Evolutionary conservation across 2,888 invertebrate species (phyloP), one percentile per base, ranked within the genome.

Genomic region (Sipunculus nudus): DNA sequence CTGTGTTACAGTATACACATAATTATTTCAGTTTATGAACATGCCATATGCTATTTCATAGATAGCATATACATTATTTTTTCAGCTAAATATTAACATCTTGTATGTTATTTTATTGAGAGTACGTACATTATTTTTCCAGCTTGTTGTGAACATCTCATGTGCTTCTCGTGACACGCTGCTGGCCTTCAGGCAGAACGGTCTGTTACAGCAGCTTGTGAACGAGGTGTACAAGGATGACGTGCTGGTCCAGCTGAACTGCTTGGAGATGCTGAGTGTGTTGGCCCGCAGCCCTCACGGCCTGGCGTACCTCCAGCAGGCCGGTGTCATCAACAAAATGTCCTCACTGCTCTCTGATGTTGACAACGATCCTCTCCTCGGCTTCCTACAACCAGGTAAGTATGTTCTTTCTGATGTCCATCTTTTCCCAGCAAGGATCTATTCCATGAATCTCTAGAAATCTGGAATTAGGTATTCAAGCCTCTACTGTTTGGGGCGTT

Each of bases 221-320:
- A 81, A 86, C 29, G 90, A 92, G 78, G 78, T 65, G 23, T 85
- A 89, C 49, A 87, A 87, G 45, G 86, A 89, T 63, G 95, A 95
- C 84, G 84, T 93, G 40, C 84, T 95, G 48, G 85, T 92, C 41
- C 91, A 92, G 80, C 85, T 94, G 61, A 94, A 93, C 79, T 88
- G 92, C 53, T 82, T 96, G 52, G 92, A 94, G 82, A 84, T 93
- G 41, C 78, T 95, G 38, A 89, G 91, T 0, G 88, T 89, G 47
- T 83, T 96, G 45, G 91, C 90, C 0, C 79, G 88, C 23, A 87
- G 88, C 53, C 87, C 89, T 53, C 89, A 92, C 76, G 94, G 94
- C 0, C 87, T 92, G 5, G 84, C 86, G 41, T 92, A 89, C 78
- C 85, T 95, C 64, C 89, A 92, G 59, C 85, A 88, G 43, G 87